Base-by-base conservation (phyloP, 2,888 invertebrate genomes). In the Peribatodes rhomboidaria region DNA sequence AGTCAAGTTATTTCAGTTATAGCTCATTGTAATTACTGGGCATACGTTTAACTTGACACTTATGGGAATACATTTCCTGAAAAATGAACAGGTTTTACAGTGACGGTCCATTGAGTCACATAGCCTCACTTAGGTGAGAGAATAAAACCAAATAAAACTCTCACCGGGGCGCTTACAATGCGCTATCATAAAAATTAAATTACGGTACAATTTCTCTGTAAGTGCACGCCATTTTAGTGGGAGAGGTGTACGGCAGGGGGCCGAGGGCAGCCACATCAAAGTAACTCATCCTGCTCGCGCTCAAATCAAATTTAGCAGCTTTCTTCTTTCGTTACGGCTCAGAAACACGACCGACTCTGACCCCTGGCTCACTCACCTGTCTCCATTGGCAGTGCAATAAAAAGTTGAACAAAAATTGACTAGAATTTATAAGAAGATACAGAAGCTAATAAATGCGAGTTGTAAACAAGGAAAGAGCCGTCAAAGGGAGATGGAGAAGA, bases 111-210 rank as follows among this genome's bases (percentile, higher is more conserved):
- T 59, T 49, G 55, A 65, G 77, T 75, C 73, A 76, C 76, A 76
- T 75, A 78, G 77, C 78, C 76, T 71, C 68, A 71, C 70, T 75
- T 79, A 78, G 79, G 81, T 81, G 75, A 73, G 76, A 77, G 78
- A 79, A 83, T 72, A 78, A 83, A 85, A 83, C 79, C 75, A 85
- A 89, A 87, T 88, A 83, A 87, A 89, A 87, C 76, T 82, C 84
- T 84, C 85, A 73, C 81, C 74, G 81, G 83, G 86, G 86, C 85
- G 87, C 86, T 90, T 86, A 90, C 90, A 91, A 89, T 91, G 88
- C 87, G 87, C 87, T 90, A 92, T 92, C 89, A 92, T 90, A 91
- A 91, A 92, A 93, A 92, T 92, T 90, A 90, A 92, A 92, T 93
- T 90, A 92, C 86, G 82, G 85, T 87, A 85, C 87, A 91, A 88